Evolutionary conservation across 2,888 invertebrate species (phyloP).

Genomic region (Dinocampus coccinellae): DNA sequence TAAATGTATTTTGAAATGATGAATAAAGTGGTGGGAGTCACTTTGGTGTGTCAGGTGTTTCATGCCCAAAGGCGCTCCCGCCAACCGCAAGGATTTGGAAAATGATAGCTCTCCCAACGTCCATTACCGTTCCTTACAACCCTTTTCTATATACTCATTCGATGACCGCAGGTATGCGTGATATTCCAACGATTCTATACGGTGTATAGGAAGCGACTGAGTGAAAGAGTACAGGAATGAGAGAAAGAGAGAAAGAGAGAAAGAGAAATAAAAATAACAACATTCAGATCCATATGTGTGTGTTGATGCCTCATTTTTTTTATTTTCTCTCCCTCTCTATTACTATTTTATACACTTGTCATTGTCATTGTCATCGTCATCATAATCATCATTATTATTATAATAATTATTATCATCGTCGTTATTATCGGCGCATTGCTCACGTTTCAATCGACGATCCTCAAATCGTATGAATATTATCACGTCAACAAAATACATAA

Average conservation of each 20-base stretch:
- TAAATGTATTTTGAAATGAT: not conserved
- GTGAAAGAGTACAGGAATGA: not conserved
- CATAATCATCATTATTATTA: no score
- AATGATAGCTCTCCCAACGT: slow-evolving; percentile 51
- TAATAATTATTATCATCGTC: no score
- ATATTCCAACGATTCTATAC: slow-evolving; percentile 50
- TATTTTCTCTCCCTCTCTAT: no score
- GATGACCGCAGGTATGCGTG: slow-evolving; percentile 49
- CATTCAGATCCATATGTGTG: slow-evolving; percentile 30
- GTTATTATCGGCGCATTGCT: no score
- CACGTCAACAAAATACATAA: no score
- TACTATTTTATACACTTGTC: not conserved
- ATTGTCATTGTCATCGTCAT: slow-evolving; percentile 7
- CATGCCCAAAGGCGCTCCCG: slow-evolving; percentile 38
- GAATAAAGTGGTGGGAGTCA: not conserved
- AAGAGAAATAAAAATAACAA: slow-evolving; percentile 18
- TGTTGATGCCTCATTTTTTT: slow-evolving; percentile 35
- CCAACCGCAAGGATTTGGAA: slow-evolving; percentile 50
- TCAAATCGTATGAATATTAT: not conserved
- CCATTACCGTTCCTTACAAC: slow-evolving; percentile 44
- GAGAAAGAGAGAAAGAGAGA: not conserved
- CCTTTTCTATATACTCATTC: slow-evolving; percentile 35
- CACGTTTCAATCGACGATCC: slow-evolving; percentile 18
- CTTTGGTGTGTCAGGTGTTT: slow-evolving; percentile 38
- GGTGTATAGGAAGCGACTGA: not conserved